Percentiles rank a stretch among this genome's conserved stretches.
Evolutionary conservation across 1,140 invertebrate species (phyloP).

Genomic region (Batillaria attramentaria): DNA sequence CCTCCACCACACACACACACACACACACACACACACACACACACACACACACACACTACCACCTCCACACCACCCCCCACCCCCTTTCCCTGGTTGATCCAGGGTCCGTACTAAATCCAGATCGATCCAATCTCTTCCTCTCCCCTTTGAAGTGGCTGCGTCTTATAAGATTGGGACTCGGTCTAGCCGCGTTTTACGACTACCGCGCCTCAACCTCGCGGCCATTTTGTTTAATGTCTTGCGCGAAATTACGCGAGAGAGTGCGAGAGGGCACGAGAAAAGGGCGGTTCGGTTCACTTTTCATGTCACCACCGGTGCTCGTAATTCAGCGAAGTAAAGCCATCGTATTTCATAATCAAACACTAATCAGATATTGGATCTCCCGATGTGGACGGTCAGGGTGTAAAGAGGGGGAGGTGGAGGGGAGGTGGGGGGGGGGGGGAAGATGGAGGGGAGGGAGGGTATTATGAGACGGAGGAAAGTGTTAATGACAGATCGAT

Average conservation of each 20-base stretch:
- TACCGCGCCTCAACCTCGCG: not conserved
- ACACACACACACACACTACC: not conserved
- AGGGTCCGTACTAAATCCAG: no score
- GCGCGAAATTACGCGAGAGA: slow-evolving; percentile 4
- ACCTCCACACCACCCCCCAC: not conserved
- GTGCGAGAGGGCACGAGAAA: not conserved
- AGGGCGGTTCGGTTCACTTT: not conserved
- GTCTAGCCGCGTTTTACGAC: not conserved
- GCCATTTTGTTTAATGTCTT: slow-evolving; percentile 18
- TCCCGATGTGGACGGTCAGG: not conserved
- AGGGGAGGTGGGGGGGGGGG: not conserved
- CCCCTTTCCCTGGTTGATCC: no score
- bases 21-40: slow-evolving; percentile 10
- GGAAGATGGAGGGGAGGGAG: no score
- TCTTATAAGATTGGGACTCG: not conserved
- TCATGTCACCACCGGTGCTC: not conserved
- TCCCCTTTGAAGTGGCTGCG: not conserved
- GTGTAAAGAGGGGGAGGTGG: not conserved
- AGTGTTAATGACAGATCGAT: no score
- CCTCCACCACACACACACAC: slow-evolving; percentile 16
- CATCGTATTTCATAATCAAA: slow-evolving; percentile 10
- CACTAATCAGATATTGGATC: slow-evolving; percentile 21
- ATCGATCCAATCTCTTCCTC: not conserved
- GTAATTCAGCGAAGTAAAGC: no score
- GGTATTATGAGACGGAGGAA: no score